phyloP scores from a whole-genome alignment of 2,113 vertebrate genomes.

The Raja brachyura region DNA sequence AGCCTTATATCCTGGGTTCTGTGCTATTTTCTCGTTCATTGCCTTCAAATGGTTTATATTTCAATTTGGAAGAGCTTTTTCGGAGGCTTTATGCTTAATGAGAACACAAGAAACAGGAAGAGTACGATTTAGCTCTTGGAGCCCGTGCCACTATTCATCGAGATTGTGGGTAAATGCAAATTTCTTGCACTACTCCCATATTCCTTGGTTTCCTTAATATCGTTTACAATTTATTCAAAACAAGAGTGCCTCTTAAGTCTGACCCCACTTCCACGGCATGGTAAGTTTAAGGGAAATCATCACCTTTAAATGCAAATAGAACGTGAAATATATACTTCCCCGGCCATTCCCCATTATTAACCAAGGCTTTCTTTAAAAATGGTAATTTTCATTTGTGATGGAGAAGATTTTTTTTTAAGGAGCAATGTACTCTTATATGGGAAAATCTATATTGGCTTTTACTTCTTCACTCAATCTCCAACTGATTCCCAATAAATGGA shows the following conservation, averaged over 20 bases:
- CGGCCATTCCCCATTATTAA: background rate
- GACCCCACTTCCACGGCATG: background rate
- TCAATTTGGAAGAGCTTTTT: background rate
- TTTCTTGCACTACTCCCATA: too few relatives aligned
- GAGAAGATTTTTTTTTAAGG: background rate
- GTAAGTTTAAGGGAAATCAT: background rate
- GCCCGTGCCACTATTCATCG: too few relatives aligned
- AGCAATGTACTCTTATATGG: background rate
- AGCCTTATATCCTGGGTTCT: background rate
- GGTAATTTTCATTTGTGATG: background rate
- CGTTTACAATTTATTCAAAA: background rate
- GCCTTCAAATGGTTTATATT: background rate
- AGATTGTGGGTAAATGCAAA: too few relatives aligned
- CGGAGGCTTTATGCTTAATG: background rate
- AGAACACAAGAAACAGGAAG: too few relatives aligned
- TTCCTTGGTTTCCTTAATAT: too few relatives aligned
- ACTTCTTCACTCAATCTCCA: background rate
- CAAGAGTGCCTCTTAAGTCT: background rate
- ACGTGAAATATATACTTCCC: too few relatives aligned
- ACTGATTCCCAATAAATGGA: background rate
- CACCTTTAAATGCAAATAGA: background rate
- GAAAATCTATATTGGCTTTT: background rate
- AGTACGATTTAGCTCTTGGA: too few relatives aligned
- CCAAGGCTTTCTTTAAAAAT: background rate
- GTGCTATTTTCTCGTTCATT: background rate